Base-by-base conservation (phyloP, 2,113 vertebrate genomes). In the Junco hyemalis region DNA sequence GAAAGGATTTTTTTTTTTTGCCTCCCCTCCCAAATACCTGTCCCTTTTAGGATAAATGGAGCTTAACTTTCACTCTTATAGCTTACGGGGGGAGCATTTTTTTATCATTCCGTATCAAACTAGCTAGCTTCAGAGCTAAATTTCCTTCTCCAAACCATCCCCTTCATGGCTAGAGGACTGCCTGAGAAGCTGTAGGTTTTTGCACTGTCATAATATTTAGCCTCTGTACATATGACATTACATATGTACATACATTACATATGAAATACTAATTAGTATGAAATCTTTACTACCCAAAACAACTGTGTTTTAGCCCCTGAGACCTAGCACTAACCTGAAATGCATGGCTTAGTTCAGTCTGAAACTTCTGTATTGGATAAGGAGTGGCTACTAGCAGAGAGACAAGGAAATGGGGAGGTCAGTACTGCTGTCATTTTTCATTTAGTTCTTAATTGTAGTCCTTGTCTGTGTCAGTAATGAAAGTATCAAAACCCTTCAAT, bases 11-110 rank as follows among this genome's bases (percentile, higher is more conserved):
- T 65, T 57, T 57, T 50, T 44, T 56, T n/a, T 44, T 11, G 5
- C 38, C 9, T 77, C 29, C 31, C 40, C 50, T 92, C 81, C 73
- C 70, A 93, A 88, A 95, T 93, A 95, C 68, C 76, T 94, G 63
- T 70, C 69, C 50, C 45, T 87, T 70, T 23, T 60, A 76, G 95
- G 24, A 63, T 88, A 95, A 89, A 57, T 36, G 7, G 44, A 76
- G 63, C 26, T 81, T 92, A 85, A 76, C 44, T 88, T 92, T 89
- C 40, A 63, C 17, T 81, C 59, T 73, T 23, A 6, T 14, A 65
- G 31, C 11, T 95, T 60, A 86, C 59, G 19, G 63, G 77, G 19
- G 63, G 77, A 81, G 9, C 36, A 74, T 88, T 86, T 95, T 88
- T 51, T 25, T 42, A 56, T 91, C 20, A 20, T 40, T 83, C n/a